Conservation (phyloP, 2,797 vertebrate species). For the Spheniscus humboldti region DNA sequence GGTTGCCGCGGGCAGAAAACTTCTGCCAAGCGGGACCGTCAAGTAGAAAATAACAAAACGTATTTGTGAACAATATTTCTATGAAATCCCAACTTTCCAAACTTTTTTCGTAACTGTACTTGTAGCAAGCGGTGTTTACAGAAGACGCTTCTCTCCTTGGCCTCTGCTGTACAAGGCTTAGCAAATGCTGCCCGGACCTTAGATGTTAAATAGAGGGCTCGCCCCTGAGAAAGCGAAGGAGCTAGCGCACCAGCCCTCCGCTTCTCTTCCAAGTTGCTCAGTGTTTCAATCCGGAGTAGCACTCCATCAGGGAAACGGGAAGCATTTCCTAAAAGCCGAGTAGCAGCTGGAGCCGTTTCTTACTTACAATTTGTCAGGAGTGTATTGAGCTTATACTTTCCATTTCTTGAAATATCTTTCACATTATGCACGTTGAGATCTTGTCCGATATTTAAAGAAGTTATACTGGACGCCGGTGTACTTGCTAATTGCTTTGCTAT, state of each 20-base stretch:
- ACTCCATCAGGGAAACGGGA: background rate
- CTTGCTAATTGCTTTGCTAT: background rate
- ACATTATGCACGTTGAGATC: rapidly evolving
- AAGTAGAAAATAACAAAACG: background rate
- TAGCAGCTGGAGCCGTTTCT: background rate
- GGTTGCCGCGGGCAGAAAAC: background rate
- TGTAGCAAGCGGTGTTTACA: background rate
- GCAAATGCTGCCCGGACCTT: background rate
- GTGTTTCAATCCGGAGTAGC: background rate
- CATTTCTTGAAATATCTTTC: background rate
- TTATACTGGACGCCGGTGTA: background rate
- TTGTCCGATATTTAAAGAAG: background rate
- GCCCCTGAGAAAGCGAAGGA: background rate
- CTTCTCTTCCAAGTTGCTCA: background rate
- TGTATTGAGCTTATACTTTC: background rate
- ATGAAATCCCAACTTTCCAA: background rate
- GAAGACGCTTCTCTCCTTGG: background rate
- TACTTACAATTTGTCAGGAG: background rate
- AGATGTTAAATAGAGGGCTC: background rate
- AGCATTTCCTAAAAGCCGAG: background rate
- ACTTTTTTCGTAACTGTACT: background rate
- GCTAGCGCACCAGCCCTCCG: background rate
- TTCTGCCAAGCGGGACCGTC: background rate
- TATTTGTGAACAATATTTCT: background rate
- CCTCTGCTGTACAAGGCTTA: background rate